Base-by-base conservation (phyloP, 2,888 invertebrate species). In the Amiota communis region DNA sequence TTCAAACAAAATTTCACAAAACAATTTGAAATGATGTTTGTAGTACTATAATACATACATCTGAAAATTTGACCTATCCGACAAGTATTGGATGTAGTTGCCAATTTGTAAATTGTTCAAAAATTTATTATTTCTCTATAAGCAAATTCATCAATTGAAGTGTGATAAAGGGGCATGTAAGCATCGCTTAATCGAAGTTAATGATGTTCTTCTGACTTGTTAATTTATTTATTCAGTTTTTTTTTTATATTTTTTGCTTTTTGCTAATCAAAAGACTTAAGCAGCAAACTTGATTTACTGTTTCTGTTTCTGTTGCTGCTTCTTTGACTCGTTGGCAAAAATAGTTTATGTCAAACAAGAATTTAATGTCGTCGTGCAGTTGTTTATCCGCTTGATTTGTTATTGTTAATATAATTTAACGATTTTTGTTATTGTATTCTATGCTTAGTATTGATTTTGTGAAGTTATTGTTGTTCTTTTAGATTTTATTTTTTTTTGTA, bases 281-380 rank as follows among this genome's bases (percentile, higher is more conserved):
- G 83, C 78, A 77, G 79, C 80, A 81, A 81, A 81, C 84, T 79
- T 75, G 77, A 77, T 77, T 76, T 71, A 23, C 63, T 63, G 13
- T 11, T 69, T 61, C 17, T 70, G 61, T 61, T 77, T 36, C 57
- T 75, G 72, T 13, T 71, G 36, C 10, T 70, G 51, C 49, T 53
- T 2, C 56, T n/a, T 56, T 36, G 17, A 17, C 56, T 11, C 56
- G n/a, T n/a, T 10, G 56, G 13, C n/a, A 36, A 6, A 36, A 36
- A 36, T 36, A 36, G 36, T 36, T 36, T 36, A 36, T 36, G 36
- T 36, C 36, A 36, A 36, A 23, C 23, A 36, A 36, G n/a, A 53
- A 15, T 12, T 53, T 53, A 53, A 15, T 56, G n/a, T 56, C 56
- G 8, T 15, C 56, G 9, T 36, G 36, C 3, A 36, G 36, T 6